These are phyloP conservation scores for Carterocephalus palaemon DNA, from an alignment of 2,888 invertebrate species.

Conservation along the genomic window DNA sequence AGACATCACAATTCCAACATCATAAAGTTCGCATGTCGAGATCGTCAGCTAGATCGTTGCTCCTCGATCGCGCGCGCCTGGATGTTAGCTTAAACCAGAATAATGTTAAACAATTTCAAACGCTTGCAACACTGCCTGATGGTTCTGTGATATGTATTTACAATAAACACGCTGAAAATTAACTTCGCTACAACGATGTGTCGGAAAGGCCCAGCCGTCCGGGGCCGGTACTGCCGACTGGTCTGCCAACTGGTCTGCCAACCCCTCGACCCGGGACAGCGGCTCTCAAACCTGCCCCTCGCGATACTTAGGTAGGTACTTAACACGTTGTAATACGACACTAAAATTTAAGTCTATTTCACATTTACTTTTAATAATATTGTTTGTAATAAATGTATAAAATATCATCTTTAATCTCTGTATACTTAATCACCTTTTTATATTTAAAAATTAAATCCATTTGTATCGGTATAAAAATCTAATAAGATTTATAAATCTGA, in stretches of 20 bases:
- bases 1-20: no score
- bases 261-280: slow-evolving; percentile 41
- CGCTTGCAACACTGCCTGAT: slow-evolving; percentile 55
- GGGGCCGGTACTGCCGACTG: no score
- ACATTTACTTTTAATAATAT: slow-evolving; percentile 75
- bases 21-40: no score
- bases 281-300: slow-evolving; percentile 39
- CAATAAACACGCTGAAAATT: slow-evolving; percentile 53
- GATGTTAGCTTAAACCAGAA: slow-evolving; percentile 9
- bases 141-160: slow-evolving; percentile 71
- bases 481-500: slow-evolving; percentile 75
- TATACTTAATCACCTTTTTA: slow-evolving; percentile 78
- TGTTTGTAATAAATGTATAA: slow-evolving; percentile 79
- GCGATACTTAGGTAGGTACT: slow-evolving; percentile 45
- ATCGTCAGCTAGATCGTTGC: no score
- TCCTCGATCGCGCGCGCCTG: no score
- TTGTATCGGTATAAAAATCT: slow-evolving; percentile 79
- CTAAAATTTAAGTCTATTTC: slow-evolving; percentile 74
- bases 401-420: slow-evolving; percentile 80
- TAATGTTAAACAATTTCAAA: slow-evolving; percentile 22
- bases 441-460: slow-evolving; percentile 80
- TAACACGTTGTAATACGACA: slow-evolving; percentile 61
- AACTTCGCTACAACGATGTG: slow-evolving; percentile 33
- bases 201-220: no score
- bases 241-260: no score